Conservation (phyloP, 2,888 invertebrate species). For the Tetrapedia diversipes region DNA sequence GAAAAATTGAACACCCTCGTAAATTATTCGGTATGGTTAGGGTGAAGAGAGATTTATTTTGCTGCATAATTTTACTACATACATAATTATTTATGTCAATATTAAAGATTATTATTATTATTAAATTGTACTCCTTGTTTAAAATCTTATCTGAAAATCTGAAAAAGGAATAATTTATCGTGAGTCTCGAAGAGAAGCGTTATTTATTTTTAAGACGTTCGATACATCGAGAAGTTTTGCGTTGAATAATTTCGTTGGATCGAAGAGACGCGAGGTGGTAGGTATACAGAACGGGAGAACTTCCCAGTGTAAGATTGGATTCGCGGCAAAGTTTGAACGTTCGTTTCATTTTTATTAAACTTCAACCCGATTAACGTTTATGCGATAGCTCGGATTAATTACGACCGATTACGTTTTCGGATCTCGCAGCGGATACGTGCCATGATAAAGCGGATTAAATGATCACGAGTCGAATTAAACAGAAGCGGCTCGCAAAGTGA, state of each 20-base stretch:
- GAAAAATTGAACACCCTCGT: too few species aligned
- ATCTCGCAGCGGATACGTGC: not conserved
- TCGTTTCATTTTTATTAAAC: not conserved
- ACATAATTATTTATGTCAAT: too few species aligned
- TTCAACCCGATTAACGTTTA: constrained; percentile 17
- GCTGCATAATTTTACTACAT: too few species aligned
- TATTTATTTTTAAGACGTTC: too few species aligned
- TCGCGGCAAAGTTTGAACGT: not conserved
- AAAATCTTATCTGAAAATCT: not conserved
- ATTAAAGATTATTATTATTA: too few species aligned
- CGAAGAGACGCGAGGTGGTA: too few species aligned
- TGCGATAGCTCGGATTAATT: constrained; percentile 5
- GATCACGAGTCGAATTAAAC: constrained; percentile 38
- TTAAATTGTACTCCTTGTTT: too few species aligned
- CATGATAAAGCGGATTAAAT: constrained; percentile 30
- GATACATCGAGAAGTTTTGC: too few species aligned
- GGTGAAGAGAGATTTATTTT: too few species aligned
- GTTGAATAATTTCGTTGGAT: too few species aligned
- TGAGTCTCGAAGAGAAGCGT: too few species aligned
- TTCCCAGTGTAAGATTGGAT: not conserved
- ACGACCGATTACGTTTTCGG: not conserved
- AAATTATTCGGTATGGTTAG: too few species aligned
- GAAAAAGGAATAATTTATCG: not conserved
- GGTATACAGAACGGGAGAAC: not conserved
- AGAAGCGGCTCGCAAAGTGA: constrained; percentile 43